Evolutionary conservation across 2,113 vertebrate species (phyloP).

Genomic region (Cyphomyrus plagiostoma): DNA sequence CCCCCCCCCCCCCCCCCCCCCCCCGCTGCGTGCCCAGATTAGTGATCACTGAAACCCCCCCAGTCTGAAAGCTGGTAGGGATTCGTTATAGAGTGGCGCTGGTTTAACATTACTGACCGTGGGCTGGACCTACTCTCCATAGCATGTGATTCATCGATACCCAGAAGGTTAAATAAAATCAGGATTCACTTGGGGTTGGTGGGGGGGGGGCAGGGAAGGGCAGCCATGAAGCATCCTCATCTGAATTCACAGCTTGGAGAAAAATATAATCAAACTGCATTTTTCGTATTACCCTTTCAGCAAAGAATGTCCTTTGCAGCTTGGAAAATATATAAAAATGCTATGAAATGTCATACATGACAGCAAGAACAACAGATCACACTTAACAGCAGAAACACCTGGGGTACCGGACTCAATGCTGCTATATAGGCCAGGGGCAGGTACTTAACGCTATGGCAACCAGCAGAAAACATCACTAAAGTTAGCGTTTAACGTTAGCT

Average conservation of each 20-base stretch:
- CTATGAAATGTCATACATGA: conserved; percentile 44
- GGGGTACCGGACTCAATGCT: not conserved
- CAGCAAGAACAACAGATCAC: conserved; percentile 33
- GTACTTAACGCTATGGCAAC: not conserved
- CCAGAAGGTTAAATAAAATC: not conserved
- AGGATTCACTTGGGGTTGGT: not conserved
- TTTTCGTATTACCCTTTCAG: conserved; percentile 63
- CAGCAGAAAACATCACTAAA: not conserved
- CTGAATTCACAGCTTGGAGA: conserved; percentile 28
- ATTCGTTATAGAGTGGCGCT: conserved; percentile 21
- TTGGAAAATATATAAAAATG: conserved; percentile 64
- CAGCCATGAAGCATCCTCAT: conserved; percentile 42
- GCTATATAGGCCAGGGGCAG: not conserved
- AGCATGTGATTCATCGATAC: not conserved
- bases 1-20: too few relatives aligned
- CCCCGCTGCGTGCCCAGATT: too few relatives aligned
- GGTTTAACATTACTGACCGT: conserved; percentile 19
- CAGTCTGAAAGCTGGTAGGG: conserved; percentile 34
- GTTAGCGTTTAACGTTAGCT: not conserved
- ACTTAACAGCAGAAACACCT: not conserved
- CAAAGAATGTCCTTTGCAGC: conserved; percentile 74
- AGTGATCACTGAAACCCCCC: too few relatives aligned
- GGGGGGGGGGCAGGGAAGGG: not conserved
- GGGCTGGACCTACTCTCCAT: not conserved
- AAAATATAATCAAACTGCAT: conserved; percentile 30